Conservation (phyloP, 1,140 invertebrate species). For the Ephestia elutella region DNA sequence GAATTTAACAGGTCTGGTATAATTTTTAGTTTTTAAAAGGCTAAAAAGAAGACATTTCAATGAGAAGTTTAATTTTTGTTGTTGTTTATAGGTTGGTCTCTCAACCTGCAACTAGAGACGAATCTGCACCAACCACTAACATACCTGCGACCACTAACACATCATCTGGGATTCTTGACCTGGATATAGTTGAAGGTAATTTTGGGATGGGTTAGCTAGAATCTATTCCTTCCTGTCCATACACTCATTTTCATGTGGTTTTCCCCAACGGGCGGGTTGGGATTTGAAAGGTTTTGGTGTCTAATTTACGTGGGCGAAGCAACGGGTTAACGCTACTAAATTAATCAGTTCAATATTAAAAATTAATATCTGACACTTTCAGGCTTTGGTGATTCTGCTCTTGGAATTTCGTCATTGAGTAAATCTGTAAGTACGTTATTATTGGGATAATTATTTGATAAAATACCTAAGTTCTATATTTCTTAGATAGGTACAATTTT, state of each 20-base stretch:
- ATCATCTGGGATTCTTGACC: constrained; percentile 59
- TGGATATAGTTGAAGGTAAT: constrained; percentile 57
- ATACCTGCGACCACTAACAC: constrained; percentile 54
- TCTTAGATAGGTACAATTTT: too few relatives aligned
- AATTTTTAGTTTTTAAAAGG: not conserved
- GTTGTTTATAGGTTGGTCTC: constrained; percentile 23
- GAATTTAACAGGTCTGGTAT: constrained; percentile 32
- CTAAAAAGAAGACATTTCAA: not conserved
- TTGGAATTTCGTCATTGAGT: constrained; percentile 40
- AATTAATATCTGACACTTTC: too few relatives aligned
- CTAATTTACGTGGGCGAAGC: too few relatives aligned
- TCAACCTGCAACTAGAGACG: constrained; percentile 23
- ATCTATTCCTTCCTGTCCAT: too few relatives aligned
- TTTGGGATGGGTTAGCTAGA: not conserved
- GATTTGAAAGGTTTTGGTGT: too few relatives aligned
- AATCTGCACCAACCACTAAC: constrained; percentile 40
- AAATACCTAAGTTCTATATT: not conserved
- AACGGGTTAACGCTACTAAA: too few relatives aligned
- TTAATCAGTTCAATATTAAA: too few relatives aligned
- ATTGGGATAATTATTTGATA: not conserved
- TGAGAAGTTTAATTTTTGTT: not conserved
- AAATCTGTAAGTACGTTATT: constrained; percentile 47
- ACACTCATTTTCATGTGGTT: too few relatives aligned
- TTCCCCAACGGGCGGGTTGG: too few relatives aligned
- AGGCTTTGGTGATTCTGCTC: constrained; percentile 55